phyloP scores from a whole-genome alignment of 2,113 vertebrate species.

The Polypterus senegalus region DNA sequence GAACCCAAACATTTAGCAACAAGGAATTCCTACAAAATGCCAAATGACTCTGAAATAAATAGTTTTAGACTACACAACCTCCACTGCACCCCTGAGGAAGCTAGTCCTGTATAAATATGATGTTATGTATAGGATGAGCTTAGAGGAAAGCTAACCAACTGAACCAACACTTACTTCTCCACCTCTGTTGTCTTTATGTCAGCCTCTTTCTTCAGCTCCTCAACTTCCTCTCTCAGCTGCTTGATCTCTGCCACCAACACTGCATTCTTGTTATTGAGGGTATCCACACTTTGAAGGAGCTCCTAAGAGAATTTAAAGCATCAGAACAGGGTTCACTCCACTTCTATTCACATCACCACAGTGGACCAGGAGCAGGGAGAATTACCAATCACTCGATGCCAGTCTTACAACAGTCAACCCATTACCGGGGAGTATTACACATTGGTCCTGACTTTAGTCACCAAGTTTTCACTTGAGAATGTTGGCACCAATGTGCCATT shows the following conservation, averaged over 20 bases:
- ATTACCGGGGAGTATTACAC: background rate
- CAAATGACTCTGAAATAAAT: no score
- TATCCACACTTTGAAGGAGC: slow-evolving; percentile 14
- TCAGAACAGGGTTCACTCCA: background rate
- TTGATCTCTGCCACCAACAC: slow-evolving; percentile 36
- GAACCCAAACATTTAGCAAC: background rate
- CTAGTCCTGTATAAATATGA: no score
- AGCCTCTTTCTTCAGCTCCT: slow-evolving; percentile 16
- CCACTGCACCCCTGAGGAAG: no score
- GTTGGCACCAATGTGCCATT: no score
- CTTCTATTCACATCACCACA: background rate
- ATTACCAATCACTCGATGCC: no score
- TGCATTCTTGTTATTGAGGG: slow-evolving; percentile 27
- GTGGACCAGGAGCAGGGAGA: background rate
- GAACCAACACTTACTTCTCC: slow-evolving; percentile 26
- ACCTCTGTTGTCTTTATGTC: slow-evolving; percentile 28
- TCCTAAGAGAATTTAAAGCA: background rate
- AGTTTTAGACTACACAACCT: no score
- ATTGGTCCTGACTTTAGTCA: background rate
- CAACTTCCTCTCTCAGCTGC: slow-evolving; percentile 29
- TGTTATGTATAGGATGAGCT: background rate
- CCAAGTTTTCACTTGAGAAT: background rate
- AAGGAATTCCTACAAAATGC: background rate
- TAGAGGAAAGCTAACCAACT: background rate
- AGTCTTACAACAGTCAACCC: background rate